Evolutionary conservation across 1,140 invertebrate genomes (phyloP), one percentile per base, ranked within the genome.

Genomic region (Dolichoris vasculosae): DNA sequence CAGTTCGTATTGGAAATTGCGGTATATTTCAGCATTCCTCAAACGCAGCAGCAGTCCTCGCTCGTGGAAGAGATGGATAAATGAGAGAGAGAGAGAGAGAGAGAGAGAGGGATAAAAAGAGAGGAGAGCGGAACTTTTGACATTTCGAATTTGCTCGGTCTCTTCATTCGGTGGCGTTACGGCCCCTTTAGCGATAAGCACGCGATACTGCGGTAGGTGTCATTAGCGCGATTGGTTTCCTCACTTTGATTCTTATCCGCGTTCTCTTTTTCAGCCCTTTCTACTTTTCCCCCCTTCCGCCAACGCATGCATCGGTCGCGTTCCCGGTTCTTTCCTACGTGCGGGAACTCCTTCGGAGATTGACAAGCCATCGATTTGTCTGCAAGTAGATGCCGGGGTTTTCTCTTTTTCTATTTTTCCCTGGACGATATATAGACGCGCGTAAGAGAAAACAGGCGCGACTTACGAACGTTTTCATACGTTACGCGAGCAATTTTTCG

Each of bases 171-270:
- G 35, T 9, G 13, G 11, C 26, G 35, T 8, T 40, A 2, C 40
- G 8, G 48, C 15, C 69, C 67, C 30, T 82, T 85, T 59, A 46
- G 38, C 73, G 84, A 86, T 86, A 86, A 86, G 79, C 71, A 64
- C 17, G 64, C 83, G 76, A 85, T 80, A 80, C 30, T 26, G 64
- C 64, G 59, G 32, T 35, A 87, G 86, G 86, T 86, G 82, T 86
- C 86, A 86, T 86, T 86, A 86, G 86, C 77, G 82, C 83, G 86
- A 87, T 87, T 84, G 83, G 78, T 82, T 84, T 51, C 85, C 76
- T 79, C 69, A 32, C 82, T 86, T 76, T 81, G 87, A 83, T 86
- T 83, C 82, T 87, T 85, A 86, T 32, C 35, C 63, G 43, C 43
- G 8, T 32, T 75, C 8, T 38, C 63, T 77, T 59, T 59, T 51